phyloP scores from a whole-genome alignment of 2,797 vertebrate genomes.

The Chrysocyon brachyurus region DNA sequence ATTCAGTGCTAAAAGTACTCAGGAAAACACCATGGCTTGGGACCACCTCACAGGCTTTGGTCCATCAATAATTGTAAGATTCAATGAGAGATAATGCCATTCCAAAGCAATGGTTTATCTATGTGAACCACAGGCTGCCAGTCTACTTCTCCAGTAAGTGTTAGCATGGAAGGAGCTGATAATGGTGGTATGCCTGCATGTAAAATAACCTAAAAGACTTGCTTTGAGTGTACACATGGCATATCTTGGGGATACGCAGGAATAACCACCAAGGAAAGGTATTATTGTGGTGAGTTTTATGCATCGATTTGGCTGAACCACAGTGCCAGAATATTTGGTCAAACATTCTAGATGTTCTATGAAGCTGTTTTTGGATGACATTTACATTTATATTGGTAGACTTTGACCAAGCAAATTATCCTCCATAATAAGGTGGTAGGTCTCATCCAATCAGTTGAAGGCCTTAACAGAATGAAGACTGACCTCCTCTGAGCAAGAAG shows the following conservation, averaged over 20 bases:
- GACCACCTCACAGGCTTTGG: not conserved
- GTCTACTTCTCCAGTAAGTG: not conserved
- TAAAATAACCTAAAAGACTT: not conserved
- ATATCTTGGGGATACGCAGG: not conserved
- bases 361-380: not conserved
- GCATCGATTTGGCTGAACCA: not conserved
- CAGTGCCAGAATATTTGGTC: not conserved
- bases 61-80: not conserved
- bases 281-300: not conserved
- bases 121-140: fast-evolving
- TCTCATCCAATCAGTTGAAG: not conserved
- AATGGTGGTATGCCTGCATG: fast-evolving
- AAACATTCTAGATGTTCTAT: not conserved
- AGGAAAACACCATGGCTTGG: not conserved
- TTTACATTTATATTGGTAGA: not conserved
- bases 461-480: not conserved
- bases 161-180: fast-evolving
- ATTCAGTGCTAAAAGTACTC: not conserved
- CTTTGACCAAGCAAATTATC: not conserved
- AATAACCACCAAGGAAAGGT: not conserved
- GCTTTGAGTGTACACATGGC: not conserved
- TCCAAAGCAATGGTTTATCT: not conserved
- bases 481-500: not conserved
- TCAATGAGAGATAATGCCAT: not conserved
- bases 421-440: not conserved